Evolutionary conservation across 2,113 vertebrate genomes (phyloP), one percentile per base, ranked within the genome.

Genomic region (Antechinus flavipes): DNA sequence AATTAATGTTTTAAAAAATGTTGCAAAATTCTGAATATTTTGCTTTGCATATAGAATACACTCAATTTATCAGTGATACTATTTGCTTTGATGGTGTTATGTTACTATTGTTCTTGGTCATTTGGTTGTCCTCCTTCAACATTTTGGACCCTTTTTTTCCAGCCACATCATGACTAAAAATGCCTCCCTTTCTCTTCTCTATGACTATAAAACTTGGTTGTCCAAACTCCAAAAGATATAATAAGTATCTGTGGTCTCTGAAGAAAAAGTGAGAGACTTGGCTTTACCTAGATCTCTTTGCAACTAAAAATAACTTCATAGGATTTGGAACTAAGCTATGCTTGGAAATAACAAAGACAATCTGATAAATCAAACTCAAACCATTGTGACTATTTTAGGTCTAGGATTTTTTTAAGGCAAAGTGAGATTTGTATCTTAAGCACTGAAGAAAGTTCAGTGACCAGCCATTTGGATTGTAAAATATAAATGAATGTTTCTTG

Each of bases 231-330:
- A 4, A 84, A 42, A 22, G 68, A 42, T 84, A 42, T 4, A 76
- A 3, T 68, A 68, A 68, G 35, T 50, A 52, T 76, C 30, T n/a
- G 3, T 76, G 30, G 30, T 19, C 35, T 19, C 61, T 76, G 61
- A 76, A 76, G 61, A n/a, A 56, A 95, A 30, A 91, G 55, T 0
- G 49, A 97, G 49, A 90, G 19, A 30, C 91, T 54, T 52, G 42
- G 61, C 46, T 92, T 96, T 58, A 84, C n/a, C 25, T 46, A 52
- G 55, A 27, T 95, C 52, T 35, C 23, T 19, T 9, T 58, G 58
- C 90, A 90, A 54, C n/a, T 93, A 94, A 97, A 92, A 61, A 52
- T 54, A 91, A 27, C 46, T 12, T 54, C 25, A 52, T 46, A 50
- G 22, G 0, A 30, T 56, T 94, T 89, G 12, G 8, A 95, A 35